Percentiles rank a stretch among this genome's conserved stretches.
These are phyloP conservation scores for Ariolimax columbianus DNA, from an alignment of 2,888 invertebrate genomes.

Conservation along the genomic window DNA sequence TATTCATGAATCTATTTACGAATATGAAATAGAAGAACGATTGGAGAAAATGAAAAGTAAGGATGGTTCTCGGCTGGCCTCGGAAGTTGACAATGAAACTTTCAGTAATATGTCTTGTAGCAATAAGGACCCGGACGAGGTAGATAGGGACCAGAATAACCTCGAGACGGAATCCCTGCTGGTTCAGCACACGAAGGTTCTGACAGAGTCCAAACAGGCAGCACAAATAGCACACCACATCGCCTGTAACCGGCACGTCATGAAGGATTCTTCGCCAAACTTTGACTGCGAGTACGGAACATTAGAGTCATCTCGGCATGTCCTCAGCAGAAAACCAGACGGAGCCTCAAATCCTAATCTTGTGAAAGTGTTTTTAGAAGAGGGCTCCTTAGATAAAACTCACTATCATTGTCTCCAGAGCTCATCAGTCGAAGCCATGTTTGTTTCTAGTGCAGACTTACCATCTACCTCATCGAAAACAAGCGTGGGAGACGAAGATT, in stretches of 20 bases:
- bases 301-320: slow-evolving; percentile 53
- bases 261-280: slow-evolving; percentile 35
- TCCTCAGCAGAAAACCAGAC: slow-evolving; percentile 83
- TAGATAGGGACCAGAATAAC: slow-evolving; percentile 52
- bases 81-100: slow-evolving; percentile 72
- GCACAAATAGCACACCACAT: slow-evolving; percentile 50
- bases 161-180: slow-evolving; percentile 50
- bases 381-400: slow-evolving; percentile 35
- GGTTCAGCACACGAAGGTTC: slow-evolving; percentile 52
- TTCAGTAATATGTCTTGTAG: slow-evolving; percentile 73
- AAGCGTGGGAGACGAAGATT: slow-evolving; percentile 10
- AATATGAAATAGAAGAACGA: slow-evolving; percentile 75
- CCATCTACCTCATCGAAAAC: slow-evolving; percentile 41
- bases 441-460: slow-evolving; percentile 47
- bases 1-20: slow-evolving; percentile 74
- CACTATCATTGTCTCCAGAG: background rate
- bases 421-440: slow-evolving; percentile 44
- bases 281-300: slow-evolving; percentile 52
- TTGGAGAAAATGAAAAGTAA: slow-evolving; percentile 65
- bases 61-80: slow-evolving; percentile 56
- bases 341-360: slow-evolving; percentile 95
- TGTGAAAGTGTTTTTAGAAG: slow-evolving; percentile 43
- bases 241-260: slow-evolving; percentile 23
- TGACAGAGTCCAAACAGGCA: slow-evolving; percentile 54
- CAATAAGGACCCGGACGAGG: slow-evolving; percentile 66